Evolutionary conservation across 2,113 vertebrate species (phyloP).

Genomic region (Pycnonotus jocosus): DNA sequence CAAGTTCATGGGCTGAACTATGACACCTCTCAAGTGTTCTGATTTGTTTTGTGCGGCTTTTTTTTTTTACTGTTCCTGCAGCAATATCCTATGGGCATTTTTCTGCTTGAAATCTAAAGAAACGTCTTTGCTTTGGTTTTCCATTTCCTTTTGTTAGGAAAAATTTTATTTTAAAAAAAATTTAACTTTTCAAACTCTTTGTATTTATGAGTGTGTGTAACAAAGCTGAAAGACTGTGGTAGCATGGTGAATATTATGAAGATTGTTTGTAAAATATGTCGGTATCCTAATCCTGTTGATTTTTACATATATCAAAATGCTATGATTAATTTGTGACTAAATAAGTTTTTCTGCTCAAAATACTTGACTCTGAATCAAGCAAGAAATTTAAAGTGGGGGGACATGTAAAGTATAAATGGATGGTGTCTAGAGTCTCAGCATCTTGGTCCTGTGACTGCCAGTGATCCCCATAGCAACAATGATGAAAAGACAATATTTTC

Average conservation of each 20-base stretch:
- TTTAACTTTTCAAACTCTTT: neutral
- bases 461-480: neutral
- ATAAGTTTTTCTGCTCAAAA: neutral
- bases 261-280: neutral
- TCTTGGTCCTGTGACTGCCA: neutral
- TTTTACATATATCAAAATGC: neutral
- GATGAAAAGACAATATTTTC: neutral
- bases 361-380: neutral
- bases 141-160: neutral
- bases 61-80: neutral
- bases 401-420: neutral
- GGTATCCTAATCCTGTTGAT: neutral
- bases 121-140: neutral
- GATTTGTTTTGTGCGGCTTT: neutral
- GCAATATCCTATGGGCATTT: neutral
- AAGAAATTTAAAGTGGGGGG: neutral
- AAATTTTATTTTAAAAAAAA: neutral
- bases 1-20: neutral
- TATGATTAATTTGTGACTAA: neutral
- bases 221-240: neutral
- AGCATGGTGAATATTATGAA: neutral
- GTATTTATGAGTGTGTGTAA: neutral
- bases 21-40: neutral
- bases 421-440: neutral
- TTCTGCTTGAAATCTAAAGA: neutral